Evolutionary conservation across 2,797 vertebrate species (phyloP), one percentile per base, ranked within the genome.

Genomic region (Crocidura indochinensis): DNA sequence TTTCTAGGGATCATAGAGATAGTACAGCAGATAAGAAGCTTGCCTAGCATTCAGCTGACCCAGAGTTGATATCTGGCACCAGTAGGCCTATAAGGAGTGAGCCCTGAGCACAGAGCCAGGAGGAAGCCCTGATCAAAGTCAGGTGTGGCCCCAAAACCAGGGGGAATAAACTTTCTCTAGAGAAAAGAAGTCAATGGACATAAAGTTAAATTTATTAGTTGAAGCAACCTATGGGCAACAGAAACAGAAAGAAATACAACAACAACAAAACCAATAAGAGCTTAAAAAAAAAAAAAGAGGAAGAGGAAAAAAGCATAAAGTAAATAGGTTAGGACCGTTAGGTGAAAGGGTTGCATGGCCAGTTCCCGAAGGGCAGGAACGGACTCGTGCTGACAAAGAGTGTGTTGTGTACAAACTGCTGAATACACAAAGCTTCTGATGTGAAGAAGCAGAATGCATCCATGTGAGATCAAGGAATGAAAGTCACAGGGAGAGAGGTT

Each of bases 241-340:
- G 14, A 90, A 27, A 26, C 77, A 60, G n/a, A 87, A 84, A 87
- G 83, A 82, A 68, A 87, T 53, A 67, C 20, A 77, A 22, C 22
- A n/a, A 47, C 29, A 65, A 82, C 4, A 69, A 89, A 17, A 38
- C 87, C 77, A 78, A 85, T 44, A 72, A 82, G 72, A 56, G 10
- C 26, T 73, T 56, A 77, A 88, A 84, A 87, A 93, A 87, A 31
- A 24, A 60, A 79, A 69, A n/a, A n/a, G n/a, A n/a, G n/a, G n/a
- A n/a, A 26, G 64, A 56, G 38, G 75, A 29, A 85, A 26, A 3
- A 87, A 20, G 22, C 12, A 0, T 15, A 46, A 22, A 14, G 67
- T 15, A 64, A 69, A 46, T 15, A 85, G 72, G 38, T 38, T 38
- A 69, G 88, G 20, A 47, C 26, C n/a, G n/a, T n/a, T n/a, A n/a